phyloP scores from a whole-genome alignment of 2,888 invertebrate genomes.

The Scelioninae gen. 2 region DNA sequence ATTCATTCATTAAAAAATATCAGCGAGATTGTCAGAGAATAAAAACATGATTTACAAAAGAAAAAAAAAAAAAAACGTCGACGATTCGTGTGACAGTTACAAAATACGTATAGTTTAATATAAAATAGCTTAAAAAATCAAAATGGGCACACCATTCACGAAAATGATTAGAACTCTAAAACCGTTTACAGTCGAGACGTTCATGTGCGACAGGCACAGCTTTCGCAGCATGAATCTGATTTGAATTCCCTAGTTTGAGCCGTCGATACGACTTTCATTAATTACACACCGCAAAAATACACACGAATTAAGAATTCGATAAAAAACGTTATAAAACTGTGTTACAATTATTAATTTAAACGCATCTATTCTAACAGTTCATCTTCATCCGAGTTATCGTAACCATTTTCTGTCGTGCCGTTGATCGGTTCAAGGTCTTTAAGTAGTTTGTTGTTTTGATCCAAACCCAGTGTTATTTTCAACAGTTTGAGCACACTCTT shows the following conservation, averaged over 20 bases:
- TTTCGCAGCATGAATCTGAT: too few relatives aligned
- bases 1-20: constrained; percentile 5
- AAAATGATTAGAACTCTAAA: not conserved
- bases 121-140: too few relatives aligned
- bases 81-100: not conserved
- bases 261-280: not conserved
- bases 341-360: constrained; percentile 9
- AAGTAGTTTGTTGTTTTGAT: constrained; percentile 68
- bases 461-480: constrained; percentile 86
- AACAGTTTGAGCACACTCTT: constrained; percentile 88
- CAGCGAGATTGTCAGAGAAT: not conserved
- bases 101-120: too few relatives aligned
- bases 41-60: not conserved
- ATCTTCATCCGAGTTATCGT: constrained; percentile 18
- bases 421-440: constrained; percentile 64
- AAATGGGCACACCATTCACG: too few relatives aligned
- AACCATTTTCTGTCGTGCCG: constrained; percentile 35
- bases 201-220: too few relatives aligned
- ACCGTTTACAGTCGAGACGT: too few relatives aligned
- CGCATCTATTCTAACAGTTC: constrained; percentile 23
- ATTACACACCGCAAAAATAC: not conserved
- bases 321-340: constrained; percentile 4
- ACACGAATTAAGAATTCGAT: constrained; percentile 4
- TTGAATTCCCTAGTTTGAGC: too few relatives aligned
- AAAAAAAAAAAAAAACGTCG: not conserved